These are phyloP conservation scores for Nephrotoma flavescens DNA, from an alignment of 2,888 invertebrate genomes.

Conservation along the genomic window DNA sequence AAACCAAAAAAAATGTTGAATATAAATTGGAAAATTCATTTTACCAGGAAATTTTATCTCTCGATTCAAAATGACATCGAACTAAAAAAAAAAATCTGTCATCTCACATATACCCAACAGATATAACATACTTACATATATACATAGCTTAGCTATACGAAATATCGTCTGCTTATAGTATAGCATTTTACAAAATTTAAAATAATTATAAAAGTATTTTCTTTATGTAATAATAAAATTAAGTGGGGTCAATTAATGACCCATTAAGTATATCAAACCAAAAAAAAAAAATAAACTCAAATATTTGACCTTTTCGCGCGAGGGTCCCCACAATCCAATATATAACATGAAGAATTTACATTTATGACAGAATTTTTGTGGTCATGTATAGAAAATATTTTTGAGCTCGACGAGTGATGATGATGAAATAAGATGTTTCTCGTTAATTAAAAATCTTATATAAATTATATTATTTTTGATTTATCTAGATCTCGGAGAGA, in stretches of 20 bases:
- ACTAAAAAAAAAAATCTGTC: neutral
- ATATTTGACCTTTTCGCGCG: neutral
- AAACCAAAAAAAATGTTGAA: neutral
- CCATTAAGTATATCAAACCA: neutral
- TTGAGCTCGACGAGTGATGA: neutral
- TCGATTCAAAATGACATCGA: neutral
- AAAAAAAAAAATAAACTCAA: neutral
- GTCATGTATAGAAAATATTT: neutral
- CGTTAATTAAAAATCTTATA: neutral
- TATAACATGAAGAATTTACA: neutral
- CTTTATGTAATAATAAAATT: neutral
- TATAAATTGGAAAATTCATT: neutral
- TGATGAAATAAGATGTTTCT: neutral
- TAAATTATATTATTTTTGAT: neutral
- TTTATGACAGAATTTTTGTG: neutral
- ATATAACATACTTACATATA: neutral
- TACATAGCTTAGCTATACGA: neutral
- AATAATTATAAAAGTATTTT: neutral
- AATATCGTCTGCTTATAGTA: neutral
- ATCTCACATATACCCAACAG: neutral
- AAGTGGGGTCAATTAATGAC: neutral
- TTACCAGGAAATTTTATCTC: neutral
- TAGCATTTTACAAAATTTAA: neutral
- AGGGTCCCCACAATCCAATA: neutral
- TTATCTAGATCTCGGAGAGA: neutral